Evolutionary conservation across 2,113 vertebrate species (phyloP).

Genomic region (Nyctibius bracteatus): DNA sequence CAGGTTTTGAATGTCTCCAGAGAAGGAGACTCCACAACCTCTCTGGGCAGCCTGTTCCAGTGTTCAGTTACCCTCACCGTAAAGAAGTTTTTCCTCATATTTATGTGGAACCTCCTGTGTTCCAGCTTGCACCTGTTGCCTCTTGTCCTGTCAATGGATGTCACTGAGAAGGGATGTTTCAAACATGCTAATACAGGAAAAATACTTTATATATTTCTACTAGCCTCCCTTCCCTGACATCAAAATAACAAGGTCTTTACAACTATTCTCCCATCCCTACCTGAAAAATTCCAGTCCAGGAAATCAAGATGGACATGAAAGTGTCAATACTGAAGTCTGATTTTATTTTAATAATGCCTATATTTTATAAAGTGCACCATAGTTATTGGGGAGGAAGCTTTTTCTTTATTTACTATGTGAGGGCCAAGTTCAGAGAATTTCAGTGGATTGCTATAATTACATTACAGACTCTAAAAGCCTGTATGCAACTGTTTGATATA

Average conservation of each 20-base stretch:
- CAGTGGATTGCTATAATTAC: not conserved
- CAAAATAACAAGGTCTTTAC: not conserved
- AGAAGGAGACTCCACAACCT: no score
- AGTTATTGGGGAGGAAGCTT: not conserved
- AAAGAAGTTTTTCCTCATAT: no score
- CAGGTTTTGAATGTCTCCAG: no score
- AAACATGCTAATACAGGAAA: not conserved
- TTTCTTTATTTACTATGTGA: not conserved
- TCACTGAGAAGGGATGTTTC: no score
- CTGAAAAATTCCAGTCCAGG: not conserved
- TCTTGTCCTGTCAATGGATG: no score
- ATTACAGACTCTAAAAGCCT: not conserved
- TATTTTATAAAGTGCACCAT: not conserved
- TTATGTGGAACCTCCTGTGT: no score
- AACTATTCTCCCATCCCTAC: not conserved
- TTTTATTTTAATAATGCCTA: constrained; percentile 2
- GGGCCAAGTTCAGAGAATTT: not conserved
- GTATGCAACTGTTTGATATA: not conserved
- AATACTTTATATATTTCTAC: not conserved
- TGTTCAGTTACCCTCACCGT: no score
- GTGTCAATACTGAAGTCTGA: not conserved
- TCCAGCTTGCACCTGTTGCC: no score
- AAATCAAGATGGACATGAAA: not conserved
- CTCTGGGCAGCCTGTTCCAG: no score
- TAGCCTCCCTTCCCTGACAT: not conserved